Evolutionary conservation across 2,797 vertebrate species (phyloP).

Genomic region (Sylvilagus floridanus): DNA sequence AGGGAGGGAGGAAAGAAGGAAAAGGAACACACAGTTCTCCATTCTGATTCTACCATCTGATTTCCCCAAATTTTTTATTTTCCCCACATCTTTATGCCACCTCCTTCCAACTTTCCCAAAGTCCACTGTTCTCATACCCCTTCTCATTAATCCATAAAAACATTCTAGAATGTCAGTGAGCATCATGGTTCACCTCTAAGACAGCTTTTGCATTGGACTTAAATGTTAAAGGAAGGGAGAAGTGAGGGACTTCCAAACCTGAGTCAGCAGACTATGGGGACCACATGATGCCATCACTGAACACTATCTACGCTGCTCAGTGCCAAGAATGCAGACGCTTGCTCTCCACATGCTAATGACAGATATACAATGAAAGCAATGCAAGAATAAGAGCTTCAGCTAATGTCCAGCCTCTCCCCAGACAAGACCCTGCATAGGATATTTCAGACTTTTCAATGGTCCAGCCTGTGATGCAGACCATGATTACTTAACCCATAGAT

Average conservation of each 20-base stretch:
- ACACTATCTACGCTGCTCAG: background rate
- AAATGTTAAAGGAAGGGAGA: background rate
- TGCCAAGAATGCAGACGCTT: background rate
- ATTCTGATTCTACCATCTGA: background rate
- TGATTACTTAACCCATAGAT: background rate
- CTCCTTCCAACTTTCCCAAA: background rate
- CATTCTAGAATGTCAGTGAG: background rate
- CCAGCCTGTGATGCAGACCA: background rate
- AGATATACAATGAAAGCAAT: background rate
- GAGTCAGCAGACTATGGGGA: no score
- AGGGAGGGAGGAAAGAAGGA: background rate
- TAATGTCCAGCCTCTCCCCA: no score
- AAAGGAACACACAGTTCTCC: background rate
- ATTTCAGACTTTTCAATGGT: background rate
- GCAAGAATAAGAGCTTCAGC: background rate
- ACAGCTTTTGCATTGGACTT: background rate
- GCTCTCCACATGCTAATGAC: background rate
- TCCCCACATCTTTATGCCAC: accelerated
- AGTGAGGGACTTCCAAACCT: background rate
- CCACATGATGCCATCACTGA: no score
- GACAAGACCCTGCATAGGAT: accelerated
- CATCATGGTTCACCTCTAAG: background rate
- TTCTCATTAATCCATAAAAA: background rate
- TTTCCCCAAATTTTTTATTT: no score
- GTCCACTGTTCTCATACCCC: background rate